Conservation (phyloP, 2,888 invertebrate genomes). For the Norana najaformis region DNA sequence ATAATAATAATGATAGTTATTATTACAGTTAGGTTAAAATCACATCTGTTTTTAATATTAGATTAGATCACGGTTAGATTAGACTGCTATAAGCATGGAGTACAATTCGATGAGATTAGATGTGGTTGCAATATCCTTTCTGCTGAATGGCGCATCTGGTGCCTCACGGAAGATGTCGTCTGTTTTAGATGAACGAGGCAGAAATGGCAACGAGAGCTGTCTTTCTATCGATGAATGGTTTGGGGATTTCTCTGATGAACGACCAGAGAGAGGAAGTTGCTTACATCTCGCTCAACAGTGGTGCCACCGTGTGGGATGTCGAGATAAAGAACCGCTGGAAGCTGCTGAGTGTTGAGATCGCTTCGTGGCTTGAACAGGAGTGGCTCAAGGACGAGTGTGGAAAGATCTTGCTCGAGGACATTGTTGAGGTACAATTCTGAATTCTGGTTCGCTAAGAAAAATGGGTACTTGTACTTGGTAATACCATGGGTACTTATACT, state of each 20-base stretch:
- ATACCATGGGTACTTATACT: no score
- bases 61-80: not conserved
- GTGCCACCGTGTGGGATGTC: conserved; percentile 80
- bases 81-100: not conserved
- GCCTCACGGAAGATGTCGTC: not conserved
- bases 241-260: conserved; percentile 70
- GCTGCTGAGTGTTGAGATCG: conserved; percentile 75
- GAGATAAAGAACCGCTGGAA: conserved; percentile 81
- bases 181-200: conserved; percentile 59
- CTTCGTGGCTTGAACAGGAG: conserved; percentile 81
- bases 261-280: conserved; percentile 69
- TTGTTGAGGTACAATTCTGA: conserved; percentile 71
- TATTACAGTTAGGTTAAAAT: no score
- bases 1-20: no score
- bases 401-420: conserved; percentile 77
- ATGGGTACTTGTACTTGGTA: no score
- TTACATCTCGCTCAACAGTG: conserved; percentile 72
- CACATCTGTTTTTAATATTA: no score
- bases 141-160: not conserved
- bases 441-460: no score
- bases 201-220: conserved; percentile 74
- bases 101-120: not conserved
- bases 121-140: not conserved
- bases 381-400: conserved; percentile 71
- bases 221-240: conserved; percentile 72